Conservation (phyloP, 30 jellyfish, hydroid and myxozoan species). For the Pseudorhiza aurosa region DNA sequence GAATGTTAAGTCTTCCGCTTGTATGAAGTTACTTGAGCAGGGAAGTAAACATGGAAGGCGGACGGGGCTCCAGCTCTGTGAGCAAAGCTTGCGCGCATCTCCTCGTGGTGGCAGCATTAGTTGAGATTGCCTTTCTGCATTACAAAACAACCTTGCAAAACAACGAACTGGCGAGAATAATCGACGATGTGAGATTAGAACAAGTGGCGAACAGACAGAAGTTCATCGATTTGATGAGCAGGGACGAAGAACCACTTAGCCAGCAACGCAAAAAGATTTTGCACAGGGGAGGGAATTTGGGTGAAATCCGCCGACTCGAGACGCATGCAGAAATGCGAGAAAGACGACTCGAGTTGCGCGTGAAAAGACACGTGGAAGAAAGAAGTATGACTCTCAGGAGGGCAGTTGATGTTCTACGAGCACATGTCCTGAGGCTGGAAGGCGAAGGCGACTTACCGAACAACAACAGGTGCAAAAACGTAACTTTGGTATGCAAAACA, state of each 20-base stretch:
- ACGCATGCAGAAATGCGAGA: neutral
- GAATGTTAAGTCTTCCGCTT: too few relatives aligned
- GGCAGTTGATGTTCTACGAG: neutral
- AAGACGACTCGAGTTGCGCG: neutral
- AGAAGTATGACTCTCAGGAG: neutral
- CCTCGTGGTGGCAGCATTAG: too few relatives aligned
- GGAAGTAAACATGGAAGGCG: too few relatives aligned
- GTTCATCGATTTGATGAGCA: neutral
- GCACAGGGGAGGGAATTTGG: too few relatives aligned
- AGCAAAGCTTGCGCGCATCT: too few relatives aligned
- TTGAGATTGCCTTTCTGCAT: too few relatives aligned
- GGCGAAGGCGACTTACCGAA: neutral
- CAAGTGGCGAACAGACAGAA: neutral
- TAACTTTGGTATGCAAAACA: slow-evolving; percentile 3
- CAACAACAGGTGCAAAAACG: neutral
- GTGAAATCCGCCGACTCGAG: neutral
- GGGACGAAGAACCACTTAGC: too few relatives aligned
- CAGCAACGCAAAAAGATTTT: too few relatives aligned
- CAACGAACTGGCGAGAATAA: neutral
- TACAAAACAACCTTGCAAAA: neutral
- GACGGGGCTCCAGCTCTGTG: too few relatives aligned
- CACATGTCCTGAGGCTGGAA: neutral
- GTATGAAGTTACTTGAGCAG: too few relatives aligned
- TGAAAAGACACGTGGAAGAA: neutral
- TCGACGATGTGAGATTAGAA: neutral